phyloP scores from a whole-genome alignment of 2,888 invertebrate genomes.

The Drosophila helvetica region DNA sequence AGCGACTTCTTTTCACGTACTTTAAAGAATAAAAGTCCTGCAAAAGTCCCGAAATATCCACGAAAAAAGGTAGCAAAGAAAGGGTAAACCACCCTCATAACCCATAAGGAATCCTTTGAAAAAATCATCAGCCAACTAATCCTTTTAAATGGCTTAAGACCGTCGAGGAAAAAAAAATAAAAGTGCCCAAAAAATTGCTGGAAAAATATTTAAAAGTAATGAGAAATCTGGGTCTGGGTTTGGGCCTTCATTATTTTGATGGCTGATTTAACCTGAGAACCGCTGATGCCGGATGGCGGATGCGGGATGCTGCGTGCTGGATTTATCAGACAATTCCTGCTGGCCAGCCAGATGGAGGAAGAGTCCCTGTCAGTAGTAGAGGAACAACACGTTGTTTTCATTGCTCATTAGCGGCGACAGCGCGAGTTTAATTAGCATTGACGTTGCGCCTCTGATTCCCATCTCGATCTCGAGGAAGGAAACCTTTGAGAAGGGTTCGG shows the following conservation, averaged over 20 bases:
- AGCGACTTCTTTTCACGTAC: conserved; percentile 62
- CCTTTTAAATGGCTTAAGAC: conserved; percentile 68
- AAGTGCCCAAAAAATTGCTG: conserved; percentile 60
- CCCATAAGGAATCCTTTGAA: conserved; percentile 48
- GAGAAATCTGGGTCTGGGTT: conserved; percentile 56
- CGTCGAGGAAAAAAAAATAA: conserved; percentile 38
- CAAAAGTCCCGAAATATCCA: conserved; percentile 40
- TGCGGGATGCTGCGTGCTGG: neutral
- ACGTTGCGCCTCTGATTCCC: conserved; percentile 60
- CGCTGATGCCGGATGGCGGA: neutral
- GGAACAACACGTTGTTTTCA: conserved; percentile 82
- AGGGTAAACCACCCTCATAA: conserved; percentile 47
- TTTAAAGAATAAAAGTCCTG: conserved; percentile 41
- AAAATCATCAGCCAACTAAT: conserved; percentile 53
- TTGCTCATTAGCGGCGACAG: conserved; percentile 82
- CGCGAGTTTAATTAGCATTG: conserved; percentile 80
- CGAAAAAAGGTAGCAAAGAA: conserved; percentile 37
- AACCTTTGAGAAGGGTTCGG: conserved; percentile 58
- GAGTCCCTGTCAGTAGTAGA: neutral
- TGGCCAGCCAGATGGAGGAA: neutral
- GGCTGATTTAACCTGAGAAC: conserved; percentile 81
- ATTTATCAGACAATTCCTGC: conserved; percentile 69
- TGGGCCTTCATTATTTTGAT: conserved; percentile 79
- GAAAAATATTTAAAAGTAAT: conserved; percentile 64
- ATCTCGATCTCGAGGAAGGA: conserved; percentile 44